phyloP scores from a whole-genome alignment of 2,113 vertebrate genomes.

The Xenotilapia flavipinnis region DNA sequence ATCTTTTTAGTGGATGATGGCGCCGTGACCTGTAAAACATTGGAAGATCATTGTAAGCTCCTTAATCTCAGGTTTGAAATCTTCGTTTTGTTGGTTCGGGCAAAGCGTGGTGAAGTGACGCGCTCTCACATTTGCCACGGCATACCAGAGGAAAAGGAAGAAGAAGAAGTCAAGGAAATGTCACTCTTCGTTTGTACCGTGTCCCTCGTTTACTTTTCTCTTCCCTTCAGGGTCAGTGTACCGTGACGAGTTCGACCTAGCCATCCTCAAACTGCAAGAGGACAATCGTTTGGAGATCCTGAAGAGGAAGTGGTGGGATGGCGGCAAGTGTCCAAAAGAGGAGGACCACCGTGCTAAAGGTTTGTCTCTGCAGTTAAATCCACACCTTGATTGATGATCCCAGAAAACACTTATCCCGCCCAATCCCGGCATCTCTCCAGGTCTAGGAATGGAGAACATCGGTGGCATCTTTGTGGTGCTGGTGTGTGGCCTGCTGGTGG shows the following conservation, averaged over 20 bases:
- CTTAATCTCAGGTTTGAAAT: not conserved
- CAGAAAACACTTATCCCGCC: not conserved
- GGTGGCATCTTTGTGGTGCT: conserved; percentile 98
- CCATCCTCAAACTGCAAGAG: conserved; percentile 95
- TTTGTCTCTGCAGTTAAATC: conserved; percentile 25
- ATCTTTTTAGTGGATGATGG: not conserved
- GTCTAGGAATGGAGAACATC: conserved; percentile 98
- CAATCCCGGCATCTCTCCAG: conserved; percentile 47
- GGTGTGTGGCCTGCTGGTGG: conserved; percentile 95
- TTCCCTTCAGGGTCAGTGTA: conserved; percentile 83
- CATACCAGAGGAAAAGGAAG: not conserved
- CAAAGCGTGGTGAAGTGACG: not conserved
- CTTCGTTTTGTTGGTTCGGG: not conserved
- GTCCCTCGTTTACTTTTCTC: conserved; percentile 3
- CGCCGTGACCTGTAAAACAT: not conserved
- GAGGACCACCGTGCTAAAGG: conserved; percentile 97
- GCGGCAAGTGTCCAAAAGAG: conserved; percentile 94
- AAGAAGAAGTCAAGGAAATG: not conserved
- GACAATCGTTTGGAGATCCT: conserved; percentile 96
- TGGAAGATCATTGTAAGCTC: not conserved
- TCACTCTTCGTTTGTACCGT: not conserved
- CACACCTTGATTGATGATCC: not conserved
- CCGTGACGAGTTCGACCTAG: conserved; percentile 94
- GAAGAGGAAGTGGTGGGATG: conserved; percentile 98
- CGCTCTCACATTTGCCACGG: not conserved